Base-by-base conservation (phyloP, 1,140 invertebrate genomes). In the Caenorhabditis briggsae region DNA sequence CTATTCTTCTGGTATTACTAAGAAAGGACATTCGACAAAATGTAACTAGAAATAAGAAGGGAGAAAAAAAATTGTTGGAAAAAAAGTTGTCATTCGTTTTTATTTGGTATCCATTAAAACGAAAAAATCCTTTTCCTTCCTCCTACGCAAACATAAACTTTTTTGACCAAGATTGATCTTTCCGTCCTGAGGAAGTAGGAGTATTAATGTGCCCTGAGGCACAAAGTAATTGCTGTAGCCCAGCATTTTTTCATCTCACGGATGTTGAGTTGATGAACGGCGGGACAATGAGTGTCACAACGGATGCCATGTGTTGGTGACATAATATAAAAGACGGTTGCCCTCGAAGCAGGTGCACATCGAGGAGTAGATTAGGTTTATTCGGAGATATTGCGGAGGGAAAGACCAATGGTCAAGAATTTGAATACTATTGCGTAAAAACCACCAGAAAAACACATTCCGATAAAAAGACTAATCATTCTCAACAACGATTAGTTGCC, bases 81-180 rank as follows among this genome's bases (percentile, higher is more conserved):
- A 33, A 33, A 33, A 64, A 70, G 64, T 70, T 70, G 33, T 70
- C 64, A 5, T 43, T 70, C 18, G 11, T 20, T 64, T 70, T 50
- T 41, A 78, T 78, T 78, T 78, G 70, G n/a, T 53, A 78, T 78
- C 70, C 70, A 78, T 78, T 78, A 50, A 70, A 78, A 70, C 3
- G 65, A 70, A 46, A 18, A 20, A 61, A 58, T 58, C 18, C 18
- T 58, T n/a, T 33, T 33, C 18, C 25, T 5, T 9, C 43, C 46
- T 78, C 46, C 70, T 78, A 78, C 43, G 70, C 70, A 78, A 78
- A 78, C 46, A 78, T 48, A 78, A 50, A 78, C 70, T 50, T 78
- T 78, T 78, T 78, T 14, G 7, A 5, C 12, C 18, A 78, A 23
- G 46, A 78, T 78, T 78, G 43, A 78, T 78, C 46, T 78, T 78